Conservation (phyloP, 1,140 invertebrate genomes). For the Pomacea maculata region DNA sequence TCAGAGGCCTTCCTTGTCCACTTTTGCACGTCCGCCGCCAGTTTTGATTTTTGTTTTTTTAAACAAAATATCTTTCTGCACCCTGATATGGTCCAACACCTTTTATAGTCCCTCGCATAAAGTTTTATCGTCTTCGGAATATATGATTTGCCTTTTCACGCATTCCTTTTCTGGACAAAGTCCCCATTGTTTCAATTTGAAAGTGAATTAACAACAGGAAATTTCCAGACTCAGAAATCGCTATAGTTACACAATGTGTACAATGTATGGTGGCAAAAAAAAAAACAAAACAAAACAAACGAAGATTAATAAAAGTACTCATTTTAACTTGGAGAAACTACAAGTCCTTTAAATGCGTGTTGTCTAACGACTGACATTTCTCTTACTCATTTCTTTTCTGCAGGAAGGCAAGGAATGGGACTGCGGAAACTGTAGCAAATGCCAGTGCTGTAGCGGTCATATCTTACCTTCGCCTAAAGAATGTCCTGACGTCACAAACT, state of each 20-base stretch:
- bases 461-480: not conserved
- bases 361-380: not conserved
- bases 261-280: not conserved
- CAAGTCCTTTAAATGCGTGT: not conserved
- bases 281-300: no score
- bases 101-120: no score
- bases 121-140: no score
- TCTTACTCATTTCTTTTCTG: not conserved
- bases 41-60: not conserved
- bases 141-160: no score
- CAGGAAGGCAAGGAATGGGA: conserved; percentile 3
- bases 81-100: no score
- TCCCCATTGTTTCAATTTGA: no score
- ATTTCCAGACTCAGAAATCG: not conserved
- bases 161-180: no score
- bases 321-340: not conserved
- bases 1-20: not conserved
- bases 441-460: not conserved
- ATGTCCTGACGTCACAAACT: conserved; percentile 4
- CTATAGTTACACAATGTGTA: not conserved
- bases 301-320: not conserved
- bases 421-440: conserved; percentile 10
- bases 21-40: not conserved
- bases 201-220: no score
- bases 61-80: no score